A percentile compares a stretch with the other conserved stretches of the same genome.
Evolutionary conservation across 1,140 invertebrate species (phyloP).

Genomic region (Solenopsis fugax): DNA sequence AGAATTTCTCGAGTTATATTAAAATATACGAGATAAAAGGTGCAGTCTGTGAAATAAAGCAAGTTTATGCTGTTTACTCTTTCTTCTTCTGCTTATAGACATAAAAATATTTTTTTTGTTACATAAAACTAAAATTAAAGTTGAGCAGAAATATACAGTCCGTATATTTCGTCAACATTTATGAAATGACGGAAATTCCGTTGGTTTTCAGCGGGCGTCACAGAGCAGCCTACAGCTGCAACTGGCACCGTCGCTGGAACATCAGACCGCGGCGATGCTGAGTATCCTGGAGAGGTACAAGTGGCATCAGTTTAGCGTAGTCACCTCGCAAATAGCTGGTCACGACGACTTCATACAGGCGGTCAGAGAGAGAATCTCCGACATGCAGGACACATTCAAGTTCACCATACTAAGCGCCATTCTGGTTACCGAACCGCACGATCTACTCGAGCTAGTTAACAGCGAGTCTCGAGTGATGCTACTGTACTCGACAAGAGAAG

Average conservation of each 20-base stretch:
- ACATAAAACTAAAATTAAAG: slow-evolving; percentile 5
- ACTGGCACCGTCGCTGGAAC: slow-evolving; percentile 96
- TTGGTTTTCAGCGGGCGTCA: slow-evolving; percentile 89
- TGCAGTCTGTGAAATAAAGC: slow-evolving; percentile 1
- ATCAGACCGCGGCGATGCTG: slow-evolving; percentile 97
- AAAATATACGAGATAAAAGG: slow-evolving; percentile 3
- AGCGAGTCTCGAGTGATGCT: slow-evolving; percentile 97
- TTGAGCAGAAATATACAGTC: not conserved
- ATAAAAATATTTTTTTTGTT: not conserved
- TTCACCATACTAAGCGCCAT: slow-evolving; percentile 95
- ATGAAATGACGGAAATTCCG: not conserved
- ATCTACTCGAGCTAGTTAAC: slow-evolving; percentile 93
- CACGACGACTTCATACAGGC: slow-evolving; percentile 98
- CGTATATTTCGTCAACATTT: not conserved
- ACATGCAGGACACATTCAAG: slow-evolving; percentile 95
- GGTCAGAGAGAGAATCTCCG: slow-evolving; percentile 94
- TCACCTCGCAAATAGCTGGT: slow-evolving; percentile 97
- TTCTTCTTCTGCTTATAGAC: not conserved
- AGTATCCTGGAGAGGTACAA: slow-evolving; percentile 97
- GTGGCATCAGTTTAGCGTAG: slow-evolving; percentile 98
- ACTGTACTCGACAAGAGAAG: slow-evolving; percentile 95
- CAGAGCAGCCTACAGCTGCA: slow-evolving; percentile 95
- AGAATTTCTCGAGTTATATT: slow-evolving; percentile 20
- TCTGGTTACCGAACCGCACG: slow-evolving; percentile 90
- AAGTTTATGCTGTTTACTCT: not conserved